phyloP scores from a whole-genome alignment of 2,888 invertebrate genomes.

The Drepanosiphum platanoidis region DNA sequence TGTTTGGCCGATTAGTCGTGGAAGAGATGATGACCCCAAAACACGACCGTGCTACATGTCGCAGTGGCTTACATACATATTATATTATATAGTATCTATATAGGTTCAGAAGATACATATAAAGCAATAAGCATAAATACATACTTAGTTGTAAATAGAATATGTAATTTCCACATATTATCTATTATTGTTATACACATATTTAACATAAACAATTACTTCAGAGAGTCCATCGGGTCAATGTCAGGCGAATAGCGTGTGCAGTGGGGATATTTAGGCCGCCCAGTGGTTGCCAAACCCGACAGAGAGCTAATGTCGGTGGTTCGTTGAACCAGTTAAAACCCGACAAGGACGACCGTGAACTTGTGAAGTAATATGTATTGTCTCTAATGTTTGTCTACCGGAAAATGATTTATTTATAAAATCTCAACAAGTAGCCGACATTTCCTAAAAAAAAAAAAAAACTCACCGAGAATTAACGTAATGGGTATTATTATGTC shows the following conservation, averaged over 20 bases:
- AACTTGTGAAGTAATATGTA: slow-evolving; percentile 34
- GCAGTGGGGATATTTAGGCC: slow-evolving; percentile 53
- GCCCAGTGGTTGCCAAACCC: slow-evolving; percentile 54
- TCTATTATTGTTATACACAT: not conserved
- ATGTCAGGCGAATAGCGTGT: slow-evolving; percentile 11
- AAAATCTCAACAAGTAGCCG: not conserved
- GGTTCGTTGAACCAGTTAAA: slow-evolving; percentile 58
- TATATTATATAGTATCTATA: not conserved
- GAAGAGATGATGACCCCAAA: slow-evolving; percentile 42
- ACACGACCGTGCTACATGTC: not conserved
- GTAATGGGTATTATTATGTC: not conserved
- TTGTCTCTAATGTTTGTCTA: not conserved
- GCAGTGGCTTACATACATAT: not conserved
- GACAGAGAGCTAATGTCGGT: not conserved
- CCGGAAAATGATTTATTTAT: not conserved
- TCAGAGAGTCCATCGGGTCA: slow-evolving; percentile 37
- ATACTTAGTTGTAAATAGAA: not conserved
- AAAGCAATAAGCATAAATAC: not conserved
- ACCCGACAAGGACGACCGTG: slow-evolving; percentile 45
- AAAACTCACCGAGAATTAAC: not conserved
- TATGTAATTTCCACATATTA: not conserved
- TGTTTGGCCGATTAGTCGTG: slow-evolving; percentile 24
- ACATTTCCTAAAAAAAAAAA: too few relatives aligned
- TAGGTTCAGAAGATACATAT: not conserved
- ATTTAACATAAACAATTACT: slow-evolving; percentile 48